A percentile compares a stretch with the other conserved stretches of the same genome.
Conservation (phyloP, 2,888 invertebrate genomes). For the Ennomos fuscantarius region DNA sequence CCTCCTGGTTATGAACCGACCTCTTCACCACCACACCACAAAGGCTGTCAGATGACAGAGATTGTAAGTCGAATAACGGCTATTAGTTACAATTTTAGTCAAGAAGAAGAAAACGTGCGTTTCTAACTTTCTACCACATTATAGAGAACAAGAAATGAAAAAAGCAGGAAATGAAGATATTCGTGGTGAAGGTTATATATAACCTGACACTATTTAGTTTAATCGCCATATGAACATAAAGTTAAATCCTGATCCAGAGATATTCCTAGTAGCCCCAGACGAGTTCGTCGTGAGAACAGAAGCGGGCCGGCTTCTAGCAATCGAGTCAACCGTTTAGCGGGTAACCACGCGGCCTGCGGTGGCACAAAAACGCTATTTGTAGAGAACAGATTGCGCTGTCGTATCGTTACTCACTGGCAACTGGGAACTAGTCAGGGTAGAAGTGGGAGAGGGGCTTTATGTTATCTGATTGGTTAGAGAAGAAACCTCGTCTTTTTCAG, state of each 20-base stretch:
- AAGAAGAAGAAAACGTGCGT: too few relatives aligned
- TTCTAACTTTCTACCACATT: too few relatives aligned
- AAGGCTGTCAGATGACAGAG: too few relatives aligned
- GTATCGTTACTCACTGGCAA: slow-evolving; percentile 25
- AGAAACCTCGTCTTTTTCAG: too few relatives aligned
- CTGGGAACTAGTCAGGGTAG: not conserved
- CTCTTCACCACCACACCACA: too few relatives aligned
- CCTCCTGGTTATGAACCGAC: too few relatives aligned
- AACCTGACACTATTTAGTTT: too few relatives aligned
- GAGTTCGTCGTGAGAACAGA: slow-evolving; percentile 40
- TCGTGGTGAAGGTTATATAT: too few relatives aligned
- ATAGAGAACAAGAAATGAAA: too few relatives aligned
- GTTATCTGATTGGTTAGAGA: not conserved
- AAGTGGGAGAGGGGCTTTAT: not conserved
- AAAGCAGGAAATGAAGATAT: too few relatives aligned
- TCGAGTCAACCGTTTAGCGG: slow-evolving; percentile 68
- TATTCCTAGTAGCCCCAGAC: slow-evolving; percentile 45
- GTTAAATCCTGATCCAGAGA: slow-evolving; percentile 28
- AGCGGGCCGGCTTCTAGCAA: slow-evolving; percentile 50
- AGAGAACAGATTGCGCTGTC: slow-evolving; percentile 48
- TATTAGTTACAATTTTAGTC: too few relatives aligned
- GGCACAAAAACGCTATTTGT: slow-evolving; percentile 72
- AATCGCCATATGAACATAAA: not conserved
- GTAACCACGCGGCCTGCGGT: slow-evolving; percentile 57
- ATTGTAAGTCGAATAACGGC: too few relatives aligned